These are phyloP conservation scores for Poeciliopsis retropinna DNA, from an alignment of 2,113 vertebrate genomes.

Conservation along the genomic window DNA sequence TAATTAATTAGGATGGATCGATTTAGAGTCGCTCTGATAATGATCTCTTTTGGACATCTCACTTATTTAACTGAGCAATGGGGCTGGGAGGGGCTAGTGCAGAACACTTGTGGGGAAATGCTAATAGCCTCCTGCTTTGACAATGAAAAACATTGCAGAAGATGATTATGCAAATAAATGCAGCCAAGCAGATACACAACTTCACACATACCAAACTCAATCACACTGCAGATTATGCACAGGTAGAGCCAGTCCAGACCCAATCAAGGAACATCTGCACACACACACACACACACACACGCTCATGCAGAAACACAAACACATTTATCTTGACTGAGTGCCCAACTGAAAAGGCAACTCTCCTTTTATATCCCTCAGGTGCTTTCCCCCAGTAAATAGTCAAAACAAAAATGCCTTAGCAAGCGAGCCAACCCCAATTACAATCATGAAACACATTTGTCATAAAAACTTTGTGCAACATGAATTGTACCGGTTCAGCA, in stretches of 20 bases:
- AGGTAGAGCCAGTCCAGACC: slow-evolving; percentile 40
- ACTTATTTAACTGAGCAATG: slow-evolving; percentile 52
- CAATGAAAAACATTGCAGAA: slow-evolving; percentile 44
- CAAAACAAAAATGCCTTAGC: slow-evolving; percentile 35
- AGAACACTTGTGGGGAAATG: slow-evolving; percentile 4
- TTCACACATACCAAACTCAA: slow-evolving; percentile 22
- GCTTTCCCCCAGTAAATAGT: slow-evolving; percentile 58
- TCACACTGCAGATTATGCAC: slow-evolving; percentile 27
- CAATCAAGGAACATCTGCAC: slow-evolving; percentile 38
- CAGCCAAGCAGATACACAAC: neutral
- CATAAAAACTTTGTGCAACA: slow-evolving; percentile 53
- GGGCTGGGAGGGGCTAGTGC: neutral
- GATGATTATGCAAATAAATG: slow-evolving; percentile 48
- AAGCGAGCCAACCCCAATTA: slow-evolving; percentile 58
- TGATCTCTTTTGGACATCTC: slow-evolving; percentile 64
- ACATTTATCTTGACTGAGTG: slow-evolving; percentile 24
- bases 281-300: neutral
- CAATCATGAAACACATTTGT: slow-evolving; percentile 63
- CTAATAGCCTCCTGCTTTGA: slow-evolving; percentile 45
- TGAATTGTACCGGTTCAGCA: slow-evolving; percentile 52
- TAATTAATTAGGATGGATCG: slow-evolving; percentile 70
- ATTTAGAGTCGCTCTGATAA: slow-evolving; percentile 60
- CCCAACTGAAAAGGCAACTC: slow-evolving; percentile 26
- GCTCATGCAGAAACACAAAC: neutral
- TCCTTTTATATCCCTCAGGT: slow-evolving; percentile 53